Evolutionary conservation across 2,113 vertebrate species (phyloP), one percentile per base, ranked within the genome.

Genomic region (Ailurus styani): DNA sequence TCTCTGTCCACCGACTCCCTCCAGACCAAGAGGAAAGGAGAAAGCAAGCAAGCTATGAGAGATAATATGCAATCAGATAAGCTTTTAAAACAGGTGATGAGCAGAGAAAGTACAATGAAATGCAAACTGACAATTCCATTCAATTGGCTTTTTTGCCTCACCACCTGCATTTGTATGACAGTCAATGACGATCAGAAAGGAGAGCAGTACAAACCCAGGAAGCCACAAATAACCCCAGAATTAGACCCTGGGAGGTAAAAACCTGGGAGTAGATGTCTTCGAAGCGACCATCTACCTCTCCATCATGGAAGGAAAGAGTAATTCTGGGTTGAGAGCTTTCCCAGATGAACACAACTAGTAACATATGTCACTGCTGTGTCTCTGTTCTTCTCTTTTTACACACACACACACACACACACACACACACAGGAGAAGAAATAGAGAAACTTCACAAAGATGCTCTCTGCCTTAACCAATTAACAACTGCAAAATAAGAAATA

Each of bases 401-500:
- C 18, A 31, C 45, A 18, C 31, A 88, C 31, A 90, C 29, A 25
- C 23, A 25, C 2, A 60, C 55, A 57, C 50, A 50, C 50, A 50
- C 50, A 50, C 50, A 50, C 55, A 57, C 21, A 57, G 50, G n/a
- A 50, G 40, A 93, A 89, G 79, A 52, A 3, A 87, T 37, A 89
- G 42, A 87, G 20, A 83, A 73, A 88, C 90, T 57, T 87, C 87
- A 94, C 27, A 82, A 70, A 93, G 87, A 95, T 64, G 23, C 13
- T 77, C 50, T 91, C 31, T 34, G 2, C 29, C 42, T 87, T 96
- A 77, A 55, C 20, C 66, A 86, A 93, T 94, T 95, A 96, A 96
- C 9, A 94, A 90, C 77, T 89, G 93, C n/a, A 93, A 97, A 87
- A 95, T 84, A 87, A 98, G 89, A 96, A 97, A 95, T 95, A 91